Base-by-base conservation (phyloP, 1,140 invertebrate species). In the Heliconius hermathena region DNA sequence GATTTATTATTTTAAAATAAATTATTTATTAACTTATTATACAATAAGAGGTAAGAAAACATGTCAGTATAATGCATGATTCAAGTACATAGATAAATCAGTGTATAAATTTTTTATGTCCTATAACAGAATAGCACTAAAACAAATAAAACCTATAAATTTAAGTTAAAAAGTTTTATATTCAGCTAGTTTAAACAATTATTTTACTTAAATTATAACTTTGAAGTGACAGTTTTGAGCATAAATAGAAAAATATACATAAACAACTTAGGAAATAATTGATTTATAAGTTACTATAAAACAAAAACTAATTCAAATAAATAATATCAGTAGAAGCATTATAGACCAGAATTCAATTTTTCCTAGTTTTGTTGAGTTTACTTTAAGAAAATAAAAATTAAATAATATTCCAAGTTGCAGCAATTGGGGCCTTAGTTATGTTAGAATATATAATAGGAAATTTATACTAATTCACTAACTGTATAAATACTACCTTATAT, bases 1-100 rank as follows among this genome's bases (percentile, higher is more conserved):
- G n/a, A 73, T 22, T 18, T 66, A 13, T 66, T 66, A 66, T 29
- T 66, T 29, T 66, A 66, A 29, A 66, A 66, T 66, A 66, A 66
- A 29, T 54, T 57, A 57, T 22, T 66, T 16, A 26, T n/a, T n/a
- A n/a, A n/a, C n/a, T n/a, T n/a, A n/a, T n/a, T n/a, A n/a, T n/a
- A n/a, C n/a, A n/a, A n/a, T 26, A 13, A 66, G 26, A 66, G 22
- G 60, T 66, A 66, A 66, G 60, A 66, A 66, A 29, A 66, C 29
- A 29, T 26, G 22, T 26, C 11, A 29, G 60, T 57, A 57, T 57
- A 57, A 57, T 57, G 18, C 22, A 57, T 22, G 54, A 9, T 57
- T 57, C n/a, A 57, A 57, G 54, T 66, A 66, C 26, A 66, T 26
- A 16, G 11, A 66, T 29, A 66, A 20, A 66, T 16, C 9, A 66